Base-by-base conservation (phyloP, 2,113 vertebrate species). In the Periophthalmodon schlosseri region DNA sequence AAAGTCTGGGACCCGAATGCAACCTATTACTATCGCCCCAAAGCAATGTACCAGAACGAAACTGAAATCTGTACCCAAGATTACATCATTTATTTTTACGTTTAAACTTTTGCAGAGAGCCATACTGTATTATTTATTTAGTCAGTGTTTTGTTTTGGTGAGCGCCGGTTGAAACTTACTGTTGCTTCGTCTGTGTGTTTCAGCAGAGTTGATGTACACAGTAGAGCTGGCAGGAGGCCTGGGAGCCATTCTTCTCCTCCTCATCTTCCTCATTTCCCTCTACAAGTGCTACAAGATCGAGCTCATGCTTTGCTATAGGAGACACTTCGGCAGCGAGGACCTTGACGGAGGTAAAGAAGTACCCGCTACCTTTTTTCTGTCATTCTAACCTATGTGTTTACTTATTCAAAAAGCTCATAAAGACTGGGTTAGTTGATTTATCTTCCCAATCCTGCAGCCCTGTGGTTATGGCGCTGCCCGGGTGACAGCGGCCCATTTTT, bases 211-310 rank as follows among this genome's bases (percentile, higher is more conserved):
- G 83, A 99, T 99, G 97, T 99, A 98, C 93, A 98, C 96, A 13
- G 96, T 98, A 89, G 97, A 99, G 91, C 94, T 99, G 93, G 97
- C 97, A 91, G 96, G 97, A 79, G 97, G 97, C 2, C 95, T 99
- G 80, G 97, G 97, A 88, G 96, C 97, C 76, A 97, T 99, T 92
- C 94, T 99, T 77, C 93, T 99, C 88, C 94, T 99, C 66, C 96
- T 99, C 87, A 94, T 96, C 91, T 96, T 96, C 86, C 93, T 99
- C 93, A 96, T 98, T 85, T 96, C 96, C 87, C 86, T 98, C 90
- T 98, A 99, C 94, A 99, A 99, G 86, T 99, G 97, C 91, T 98
- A 98, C 94, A 97, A 96, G 93, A 97, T 99, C 80, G 97, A 99
- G 92, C 94, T 99, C 84, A 97, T 98, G 96, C 95, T 99, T 68